Base-by-base conservation (phyloP, 2,113 vertebrate species). In the Chamaetylas fuelleborni region DNA sequence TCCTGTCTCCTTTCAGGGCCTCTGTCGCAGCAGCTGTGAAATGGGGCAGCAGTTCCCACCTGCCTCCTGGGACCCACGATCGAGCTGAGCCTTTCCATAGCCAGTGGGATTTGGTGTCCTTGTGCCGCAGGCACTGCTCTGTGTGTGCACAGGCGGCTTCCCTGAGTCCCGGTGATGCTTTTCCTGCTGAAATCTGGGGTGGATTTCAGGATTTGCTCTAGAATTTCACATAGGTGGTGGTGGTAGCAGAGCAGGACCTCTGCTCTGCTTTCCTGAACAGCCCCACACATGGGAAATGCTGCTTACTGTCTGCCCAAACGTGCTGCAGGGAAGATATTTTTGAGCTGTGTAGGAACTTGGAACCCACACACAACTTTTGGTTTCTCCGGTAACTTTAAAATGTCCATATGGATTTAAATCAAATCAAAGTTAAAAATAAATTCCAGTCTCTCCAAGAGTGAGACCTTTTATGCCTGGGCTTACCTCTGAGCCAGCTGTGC, bases 291-390 rank as follows among this genome's bases (percentile, higher is more conserved):
- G 74, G 65, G 88, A 57, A 67, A 43, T 0, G 0, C 90, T 33
- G 70, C 90, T 92, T 78, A 76, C 43, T 90, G 73, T 90, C 76
- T 81, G 82, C 56, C 65, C 90, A 76, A 94, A 93, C 82, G 38
- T 91, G 92, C 92, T 76, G 90, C 85, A 88, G 87, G 56, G 66
- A 90, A 88, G 96, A 97, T 96, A 97, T 97, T 97, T 97, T 95
- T 97, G 94, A 97, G 86, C 95, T 82, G 60, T 96, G 97, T 96
- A 96, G 95, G 95, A 96, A 96, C 94, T 95, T 87, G 91, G 91
- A 97, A 83, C 96, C 96, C 96, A 93, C 96, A 95, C 88, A 88
- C 86, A 96, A 97, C 95, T 96, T 96, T 97, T 80, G 86, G 81
- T 96, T 96, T 96, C 96, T 96, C 92, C 28, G 14, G 95, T 95